These are phyloP conservation scores for Phyllopteryx taeniolatus DNA, from an alignment of 2,113 vertebrate species.

Conservation along the genomic window DNA sequence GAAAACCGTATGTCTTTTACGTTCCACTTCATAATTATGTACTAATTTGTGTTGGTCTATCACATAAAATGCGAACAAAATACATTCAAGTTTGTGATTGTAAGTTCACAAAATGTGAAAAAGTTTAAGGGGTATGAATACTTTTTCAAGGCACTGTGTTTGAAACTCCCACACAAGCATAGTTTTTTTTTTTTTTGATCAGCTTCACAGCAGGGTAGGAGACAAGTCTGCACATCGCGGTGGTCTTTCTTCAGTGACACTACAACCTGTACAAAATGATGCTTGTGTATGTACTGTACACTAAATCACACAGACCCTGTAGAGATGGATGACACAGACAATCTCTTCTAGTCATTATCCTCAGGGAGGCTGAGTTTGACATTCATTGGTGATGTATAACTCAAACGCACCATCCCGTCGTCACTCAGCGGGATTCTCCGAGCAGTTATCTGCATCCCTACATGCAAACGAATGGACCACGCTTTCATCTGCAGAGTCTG, in stretches of 20 bases:
- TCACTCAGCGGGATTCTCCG: conserved; percentile 33
- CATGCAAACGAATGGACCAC: conserved; percentile 15
- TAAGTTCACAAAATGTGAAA: too few species aligned
- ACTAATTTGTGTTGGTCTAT: too few species aligned
- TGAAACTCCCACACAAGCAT: neutral
- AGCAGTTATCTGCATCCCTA: conserved; percentile 44
- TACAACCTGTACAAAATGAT: conserved; percentile 1
- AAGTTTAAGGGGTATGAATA: too few species aligned
- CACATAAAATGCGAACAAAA: too few species aligned
- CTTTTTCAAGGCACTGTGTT: neutral
- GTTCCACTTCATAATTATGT: too few species aligned
- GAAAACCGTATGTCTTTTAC: too few species aligned
- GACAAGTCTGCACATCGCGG: conserved; percentile 29
- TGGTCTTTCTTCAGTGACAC: conserved; percentile 22
- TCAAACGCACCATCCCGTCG: conserved; percentile 28
- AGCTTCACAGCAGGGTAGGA: conserved; percentile 39
- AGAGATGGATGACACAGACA: conserved; percentile 33
- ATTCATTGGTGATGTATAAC: conserved; percentile 14
- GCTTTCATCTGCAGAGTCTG: conserved; percentile 7
- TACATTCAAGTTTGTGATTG: too few species aligned
- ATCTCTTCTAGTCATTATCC: conserved; percentile 49
- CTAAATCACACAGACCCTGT: conserved; percentile 22
- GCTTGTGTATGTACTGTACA: neutral
- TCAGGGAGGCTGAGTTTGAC: conserved; percentile 35
- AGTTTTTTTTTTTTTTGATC: conserved; percentile 39